phyloP scores from a whole-genome alignment of 2,888 invertebrate species.

The Thysanoteuthis rhombus region DNA sequence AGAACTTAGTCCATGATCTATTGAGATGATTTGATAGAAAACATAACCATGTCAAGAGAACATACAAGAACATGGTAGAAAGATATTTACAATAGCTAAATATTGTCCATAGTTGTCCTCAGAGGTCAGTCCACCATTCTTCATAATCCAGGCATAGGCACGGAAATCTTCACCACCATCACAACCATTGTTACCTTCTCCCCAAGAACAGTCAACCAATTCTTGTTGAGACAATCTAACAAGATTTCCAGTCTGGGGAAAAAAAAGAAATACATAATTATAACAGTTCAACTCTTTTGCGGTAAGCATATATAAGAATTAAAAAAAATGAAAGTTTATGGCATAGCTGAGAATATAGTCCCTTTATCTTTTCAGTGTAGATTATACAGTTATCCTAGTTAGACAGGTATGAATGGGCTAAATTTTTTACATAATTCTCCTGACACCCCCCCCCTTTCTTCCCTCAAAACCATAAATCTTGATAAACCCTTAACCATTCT shows the following conservation, averaged over 20 bases:
- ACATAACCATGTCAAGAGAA: constrained; percentile 16
- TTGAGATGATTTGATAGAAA: too few relatives aligned
- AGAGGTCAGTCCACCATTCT: constrained; percentile 85
- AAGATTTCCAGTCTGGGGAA: constrained; percentile 73
- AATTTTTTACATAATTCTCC: too few relatives aligned
- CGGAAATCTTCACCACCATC: constrained; percentile 98
- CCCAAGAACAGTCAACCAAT: constrained; percentile 95
- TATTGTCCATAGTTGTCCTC: constrained; percentile 93
- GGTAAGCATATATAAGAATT: neutral
- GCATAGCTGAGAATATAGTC: too few relatives aligned
- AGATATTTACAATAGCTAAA: constrained; percentile 78
- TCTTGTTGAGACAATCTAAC: constrained; percentile 91
- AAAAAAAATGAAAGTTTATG: neutral
- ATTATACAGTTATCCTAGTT: too few relatives aligned
- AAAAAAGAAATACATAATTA: constrained; percentile 13
- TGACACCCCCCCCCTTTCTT: too few relatives aligned
- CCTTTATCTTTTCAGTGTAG: too few relatives aligned
- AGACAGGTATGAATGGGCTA: too few relatives aligned
- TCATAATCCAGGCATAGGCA: constrained; percentile 91
- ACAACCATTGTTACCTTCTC: constrained; percentile 89
- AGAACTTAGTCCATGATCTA: too few relatives aligned
- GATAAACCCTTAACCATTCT: too few relatives aligned
- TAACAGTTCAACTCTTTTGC: neutral
- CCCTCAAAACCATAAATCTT: too few relatives aligned
- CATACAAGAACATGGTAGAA: neutral